Evolutionary conservation across 2,797 vertebrate species (phyloP).

Genomic region (Hoplostethus mediterraneus): DNA sequence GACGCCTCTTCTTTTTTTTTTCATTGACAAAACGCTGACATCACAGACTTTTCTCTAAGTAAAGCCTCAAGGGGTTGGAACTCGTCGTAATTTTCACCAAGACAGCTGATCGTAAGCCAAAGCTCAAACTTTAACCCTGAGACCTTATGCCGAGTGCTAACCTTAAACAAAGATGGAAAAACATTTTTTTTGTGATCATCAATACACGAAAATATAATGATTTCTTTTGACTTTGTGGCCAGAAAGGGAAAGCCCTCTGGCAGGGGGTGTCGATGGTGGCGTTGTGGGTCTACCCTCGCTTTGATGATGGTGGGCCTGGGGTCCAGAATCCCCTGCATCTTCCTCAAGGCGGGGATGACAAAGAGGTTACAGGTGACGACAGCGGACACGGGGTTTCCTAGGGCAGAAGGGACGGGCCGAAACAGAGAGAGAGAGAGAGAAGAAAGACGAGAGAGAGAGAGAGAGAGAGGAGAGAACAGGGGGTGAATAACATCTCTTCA

Average conservation of each 20-base stretch:
- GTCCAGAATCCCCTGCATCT: slow-evolving; percentile 99
- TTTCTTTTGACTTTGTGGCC: slow-evolving; percentile 29
- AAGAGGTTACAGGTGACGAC: slow-evolving; percentile 99
- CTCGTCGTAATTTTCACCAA: background rate
- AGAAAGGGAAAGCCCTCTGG: slow-evolving; percentile 25
- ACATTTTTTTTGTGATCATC: slow-evolving; percentile 24
- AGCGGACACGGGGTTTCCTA: slow-evolving; percentile 98
- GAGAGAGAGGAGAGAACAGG: slow-evolving; percentile 52
- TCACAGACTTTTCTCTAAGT: background rate
- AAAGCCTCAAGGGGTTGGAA: background rate
- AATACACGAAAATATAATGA: slow-evolving; percentile 18
- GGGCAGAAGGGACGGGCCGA: slow-evolving; percentile 60
- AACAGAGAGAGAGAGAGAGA: slow-evolving; percentile 21
- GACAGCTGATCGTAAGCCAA: too few relatives aligned
- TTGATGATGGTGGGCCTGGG: slow-evolving; percentile 99
- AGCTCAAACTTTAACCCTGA: background rate
- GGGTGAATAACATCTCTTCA: slow-evolving; percentile 76
- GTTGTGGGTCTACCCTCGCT: slow-evolving; percentile 91
- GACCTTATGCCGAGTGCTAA: background rate
- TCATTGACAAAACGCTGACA: background rate
- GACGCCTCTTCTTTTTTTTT: background rate
- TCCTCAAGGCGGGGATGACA: slow-evolving; percentile 99
- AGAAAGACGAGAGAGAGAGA: background rate
- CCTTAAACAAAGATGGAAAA: slow-evolving; percentile 18
- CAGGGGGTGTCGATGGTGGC: background rate